Evolutionary conservation across 2,888 invertebrate species (phyloP).

Genomic region (Pachliopta kotzebuea): DNA sequence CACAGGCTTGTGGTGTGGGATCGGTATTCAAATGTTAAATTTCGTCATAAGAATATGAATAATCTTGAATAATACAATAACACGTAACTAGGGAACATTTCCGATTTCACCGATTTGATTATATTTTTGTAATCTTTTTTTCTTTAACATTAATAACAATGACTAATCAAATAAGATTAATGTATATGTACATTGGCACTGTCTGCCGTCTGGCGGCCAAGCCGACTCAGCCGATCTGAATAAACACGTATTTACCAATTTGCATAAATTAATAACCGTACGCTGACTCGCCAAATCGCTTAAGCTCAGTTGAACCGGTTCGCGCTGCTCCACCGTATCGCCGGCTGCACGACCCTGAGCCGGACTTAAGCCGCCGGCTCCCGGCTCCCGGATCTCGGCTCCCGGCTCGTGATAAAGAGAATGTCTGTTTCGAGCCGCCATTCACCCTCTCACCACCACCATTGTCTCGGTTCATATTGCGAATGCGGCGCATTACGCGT

Average conservation of each 20-base stretch:
- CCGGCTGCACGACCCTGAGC: conserved; percentile 1
- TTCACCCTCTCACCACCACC: not conserved
- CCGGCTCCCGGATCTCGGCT: not conserved
- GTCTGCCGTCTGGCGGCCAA: too few relatives aligned
- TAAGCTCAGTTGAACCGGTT: not conserved
- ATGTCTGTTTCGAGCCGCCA: not conserved
- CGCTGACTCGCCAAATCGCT: not conserved
- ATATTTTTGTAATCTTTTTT: too few relatives aligned
- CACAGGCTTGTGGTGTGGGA: too few relatives aligned
- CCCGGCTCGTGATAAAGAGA: not conserved
- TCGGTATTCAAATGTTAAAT: too few relatives aligned
- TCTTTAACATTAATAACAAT: too few relatives aligned
- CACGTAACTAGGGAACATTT: too few relatives aligned
- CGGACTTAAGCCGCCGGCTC: conserved; percentile 4
- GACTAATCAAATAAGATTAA: too few relatives aligned
- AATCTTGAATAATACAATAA: too few relatives aligned
- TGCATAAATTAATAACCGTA: conserved; percentile 3
- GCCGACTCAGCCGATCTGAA: not conserved
- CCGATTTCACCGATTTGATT: too few relatives aligned
- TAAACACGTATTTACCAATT: not conserved
- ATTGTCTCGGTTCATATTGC: conserved; percentile 1
- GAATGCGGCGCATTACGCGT: not conserved
- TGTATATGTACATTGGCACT: too few relatives aligned
- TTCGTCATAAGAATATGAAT: too few relatives aligned
- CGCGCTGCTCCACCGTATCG: conserved; percentile 4